phyloP scores from a whole-genome alignment of 2,888 invertebrate species.

The Agapostemon virescens region DNA sequence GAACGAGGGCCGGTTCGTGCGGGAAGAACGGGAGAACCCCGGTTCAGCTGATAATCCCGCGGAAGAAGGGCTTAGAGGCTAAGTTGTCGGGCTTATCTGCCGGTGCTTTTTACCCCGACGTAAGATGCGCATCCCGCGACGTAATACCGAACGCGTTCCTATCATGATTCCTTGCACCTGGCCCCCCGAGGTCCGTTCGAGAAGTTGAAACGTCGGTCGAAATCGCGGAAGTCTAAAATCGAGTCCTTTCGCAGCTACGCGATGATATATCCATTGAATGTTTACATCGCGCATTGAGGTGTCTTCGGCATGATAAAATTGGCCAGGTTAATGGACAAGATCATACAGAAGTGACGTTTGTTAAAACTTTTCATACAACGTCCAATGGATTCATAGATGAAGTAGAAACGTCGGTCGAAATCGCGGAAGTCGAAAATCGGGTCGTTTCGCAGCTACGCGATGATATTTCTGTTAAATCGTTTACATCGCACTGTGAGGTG shows the following conservation, averaged over 20 bases:
- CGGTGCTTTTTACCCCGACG: slow-evolving; percentile 61
- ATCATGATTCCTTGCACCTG: not conserved
- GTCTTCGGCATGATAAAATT: no score
- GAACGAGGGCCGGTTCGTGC: slow-evolving; percentile 60
- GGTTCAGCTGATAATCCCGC: slow-evolving; percentile 69
- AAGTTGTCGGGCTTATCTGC: slow-evolving; percentile 67
- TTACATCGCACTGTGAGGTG: no score
- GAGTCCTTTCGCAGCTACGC: not conserved
- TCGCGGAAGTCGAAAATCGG: no score
- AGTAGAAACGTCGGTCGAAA: no score
- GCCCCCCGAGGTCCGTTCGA: not conserved
- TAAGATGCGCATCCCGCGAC: slow-evolving; percentile 44
- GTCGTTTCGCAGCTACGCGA: no score
- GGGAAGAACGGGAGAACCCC: slow-evolving; percentile 50
- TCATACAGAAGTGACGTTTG: no score
- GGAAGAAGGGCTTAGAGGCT: slow-evolving; percentile 70
- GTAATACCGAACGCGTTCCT: slow-evolving; percentile 28
- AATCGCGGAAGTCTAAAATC: not conserved
- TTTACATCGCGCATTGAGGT: no score
- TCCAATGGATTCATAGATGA: no score
- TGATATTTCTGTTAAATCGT: not conserved
- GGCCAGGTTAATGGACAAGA: no score
- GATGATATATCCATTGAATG: not conserved
- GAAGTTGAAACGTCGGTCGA: not conserved
- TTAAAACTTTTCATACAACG: no score